A percentile compares a stretch with the other conserved stretches of the same genome.
These are phyloP conservation scores for Gobius niger DNA, from an alignment of 2,113 vertebrate genomes.

Conservation along the genomic window DNA sequence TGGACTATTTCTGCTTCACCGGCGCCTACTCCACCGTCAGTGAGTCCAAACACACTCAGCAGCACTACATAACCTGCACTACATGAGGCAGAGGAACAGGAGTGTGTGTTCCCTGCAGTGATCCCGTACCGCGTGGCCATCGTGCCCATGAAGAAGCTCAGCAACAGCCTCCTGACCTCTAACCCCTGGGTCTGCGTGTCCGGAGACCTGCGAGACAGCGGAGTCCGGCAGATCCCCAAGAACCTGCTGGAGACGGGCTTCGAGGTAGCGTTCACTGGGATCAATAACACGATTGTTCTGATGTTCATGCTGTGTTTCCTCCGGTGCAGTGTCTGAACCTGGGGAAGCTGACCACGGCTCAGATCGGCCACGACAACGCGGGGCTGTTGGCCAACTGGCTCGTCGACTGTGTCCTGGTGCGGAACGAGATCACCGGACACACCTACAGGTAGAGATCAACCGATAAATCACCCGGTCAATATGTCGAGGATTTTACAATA, in stretches of 20 bases:
- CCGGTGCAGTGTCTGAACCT: slow-evolving; percentile 88
- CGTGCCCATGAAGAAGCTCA: slow-evolving; percentile 92
- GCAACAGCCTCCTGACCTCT: slow-evolving; percentile 91
- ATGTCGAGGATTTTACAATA: too few species aligned
- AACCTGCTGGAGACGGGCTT: slow-evolving; percentile 93
- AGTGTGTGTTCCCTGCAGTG: slow-evolving; percentile 72
- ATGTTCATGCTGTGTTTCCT: too few species aligned
- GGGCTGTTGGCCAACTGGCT: slow-evolving; percentile 94
- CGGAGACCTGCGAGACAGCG: slow-evolving; percentile 88
- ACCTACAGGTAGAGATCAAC: slow-evolving; percentile 93
- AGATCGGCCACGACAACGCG: slow-evolving; percentile 94
- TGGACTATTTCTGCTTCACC: slow-evolving; percentile 97
- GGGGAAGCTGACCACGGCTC: slow-evolving; percentile 91
- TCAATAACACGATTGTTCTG: too few species aligned
- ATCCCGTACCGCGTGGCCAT: slow-evolving; percentile 91
- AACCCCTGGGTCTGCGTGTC: slow-evolving; percentile 96
- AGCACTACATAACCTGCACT: neutral
- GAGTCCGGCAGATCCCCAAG: slow-evolving; percentile 92
- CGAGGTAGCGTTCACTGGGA: slow-evolving; percentile 73
- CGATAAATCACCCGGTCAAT: too few species aligned
- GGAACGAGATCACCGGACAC: slow-evolving; percentile 94
- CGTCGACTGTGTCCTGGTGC: slow-evolving; percentile 95
- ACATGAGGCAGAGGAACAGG: too few species aligned
- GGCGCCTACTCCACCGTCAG: slow-evolving; percentile 85
- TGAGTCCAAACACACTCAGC: slow-evolving; percentile 27